phyloP scores from a whole-genome alignment of 2,888 invertebrate genomes.

The Caenorhabditis zanzibari region DNA sequence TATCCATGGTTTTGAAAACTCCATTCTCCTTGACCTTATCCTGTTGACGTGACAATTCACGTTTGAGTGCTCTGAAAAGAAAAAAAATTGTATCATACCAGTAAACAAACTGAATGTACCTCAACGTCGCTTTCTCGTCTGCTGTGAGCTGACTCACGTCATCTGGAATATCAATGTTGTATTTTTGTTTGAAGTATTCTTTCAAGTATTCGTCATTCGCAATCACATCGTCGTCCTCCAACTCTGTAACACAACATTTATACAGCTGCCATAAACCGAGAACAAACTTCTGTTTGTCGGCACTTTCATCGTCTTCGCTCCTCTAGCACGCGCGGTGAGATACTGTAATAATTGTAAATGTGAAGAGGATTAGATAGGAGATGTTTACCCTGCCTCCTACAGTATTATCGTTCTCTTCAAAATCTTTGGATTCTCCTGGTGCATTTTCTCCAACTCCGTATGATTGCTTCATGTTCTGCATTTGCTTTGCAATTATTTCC shows the following conservation, averaged over 20 bases:
- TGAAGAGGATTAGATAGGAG: not conserved
- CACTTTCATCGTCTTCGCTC: slow-evolving; percentile 68
- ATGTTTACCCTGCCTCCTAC: slow-evolving; percentile 67
- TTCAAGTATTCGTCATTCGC: slow-evolving; percentile 77
- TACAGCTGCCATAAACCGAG: slow-evolving; percentile 4
- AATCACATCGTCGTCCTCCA: slow-evolving; percentile 74
- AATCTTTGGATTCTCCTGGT: slow-evolving; percentile 52
- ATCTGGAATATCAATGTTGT: slow-evolving; percentile 78
- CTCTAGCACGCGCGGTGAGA: slow-evolving; percentile 66
- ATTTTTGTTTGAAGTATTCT: slow-evolving; percentile 77
- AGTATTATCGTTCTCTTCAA: slow-evolving; percentile 64
- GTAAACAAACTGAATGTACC: slow-evolving; percentile 16
- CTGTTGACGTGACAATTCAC: slow-evolving; percentile 72
- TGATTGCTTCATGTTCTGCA: slow-evolving; percentile 68
- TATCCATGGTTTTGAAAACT: slow-evolving; percentile 75
- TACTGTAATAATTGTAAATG: slow-evolving; percentile 53
- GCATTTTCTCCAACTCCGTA: slow-evolving; percentile 54
- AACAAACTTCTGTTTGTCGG: slow-evolving; percentile 63
- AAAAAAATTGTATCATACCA: not conserved
- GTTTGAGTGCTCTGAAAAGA: slow-evolving; percentile 73
- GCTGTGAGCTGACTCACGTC: slow-evolving; percentile 74
- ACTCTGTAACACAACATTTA: slow-evolving; percentile 63
- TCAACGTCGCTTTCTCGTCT: slow-evolving; percentile 77
- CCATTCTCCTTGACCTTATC: slow-evolving; percentile 71
- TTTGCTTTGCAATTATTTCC: slow-evolving; percentile 74